Evolutionary conservation across 2,113 vertebrate species (phyloP), one percentile per base, ranked within the genome.

Genomic region (Corydoras maculifer): DNA sequence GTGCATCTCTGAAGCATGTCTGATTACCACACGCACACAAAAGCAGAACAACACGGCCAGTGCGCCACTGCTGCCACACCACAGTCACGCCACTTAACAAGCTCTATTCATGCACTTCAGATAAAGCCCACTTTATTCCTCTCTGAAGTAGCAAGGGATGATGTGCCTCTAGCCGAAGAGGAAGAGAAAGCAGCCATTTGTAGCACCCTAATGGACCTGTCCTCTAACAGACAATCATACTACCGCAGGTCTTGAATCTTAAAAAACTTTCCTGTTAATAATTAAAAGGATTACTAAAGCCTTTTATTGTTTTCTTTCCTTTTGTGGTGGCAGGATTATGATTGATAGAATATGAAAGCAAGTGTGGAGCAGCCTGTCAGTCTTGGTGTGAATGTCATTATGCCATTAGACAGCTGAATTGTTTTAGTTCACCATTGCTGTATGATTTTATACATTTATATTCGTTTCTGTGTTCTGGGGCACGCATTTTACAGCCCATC

Each of bases 41-140:
- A 58, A 57, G 6, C 67, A 70, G 48, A 66, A 75, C 80, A 81
- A 77, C 77, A 77, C 73, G 74, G 59, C 65, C 69, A 66, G 71
- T 59, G 58, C 69, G 73, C 70, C 74, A 73, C 14, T 62, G 25
- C 77, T 70, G 75, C 83, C 82, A 70, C 69, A 72, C 73, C 73
- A 65, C 58, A 65, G 54, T 75, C 63, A 70, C 53, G 74, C 77
- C 69, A 79, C 71, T 83, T 74, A 74, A 69, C 69, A 68, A 11
- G 64, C 31, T 54, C 64, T 74, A 81, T 84, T 84, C 78, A 83
- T n/a, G 1, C 5, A 29, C 61, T 67, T 2, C 64, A 71, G 79
- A 78, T 66, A 82, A 74, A 75, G 79, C 79, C 71, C 75, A 76
- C 80, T 82, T 78, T 83, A 43, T 72, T 80, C 78, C 70, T 62